Conservation (phyloP, 2,797 vertebrate species). For the Hapalemur alaotrensis region DNA sequence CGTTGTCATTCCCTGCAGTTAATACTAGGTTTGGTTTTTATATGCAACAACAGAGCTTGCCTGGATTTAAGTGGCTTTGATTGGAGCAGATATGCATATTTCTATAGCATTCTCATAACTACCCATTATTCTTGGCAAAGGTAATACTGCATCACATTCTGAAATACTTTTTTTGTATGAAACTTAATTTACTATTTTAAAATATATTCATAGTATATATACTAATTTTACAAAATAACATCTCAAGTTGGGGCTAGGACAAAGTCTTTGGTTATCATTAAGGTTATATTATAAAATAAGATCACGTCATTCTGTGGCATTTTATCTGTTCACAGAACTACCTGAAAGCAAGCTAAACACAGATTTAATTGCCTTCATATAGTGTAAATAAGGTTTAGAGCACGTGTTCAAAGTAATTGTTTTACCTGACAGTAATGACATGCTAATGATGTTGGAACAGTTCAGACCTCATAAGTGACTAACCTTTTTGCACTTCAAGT, state of each 20-base stretch:
- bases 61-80: conserved; percentile 83
- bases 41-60: conserved; percentile 78
- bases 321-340: background rate
- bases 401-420: background rate
- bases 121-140: conserved; percentile 84
- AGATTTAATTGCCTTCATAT: background rate
- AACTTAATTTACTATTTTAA: conserved; percentile 34
- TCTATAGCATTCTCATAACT: conserved; percentile 83
- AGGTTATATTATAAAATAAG: background rate
- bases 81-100: conserved; percentile 81
- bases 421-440: conserved; percentile 49
- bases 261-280: background rate
- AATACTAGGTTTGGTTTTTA: conserved; percentile 79
- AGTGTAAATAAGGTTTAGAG: background rate
- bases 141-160: conserved; percentile 41
- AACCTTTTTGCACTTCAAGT: background rate
- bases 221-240: conserved; percentile 33
- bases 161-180: conserved; percentile 32
- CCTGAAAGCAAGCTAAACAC: background rate
- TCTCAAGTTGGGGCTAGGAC: background rate
- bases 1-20: conserved; percentile 78
- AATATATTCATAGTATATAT: background rate
- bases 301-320: background rate
- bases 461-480: background rate
- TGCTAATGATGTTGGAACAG: background rate